Base-by-base conservation (phyloP, 2,113 vertebrate genomes). In the Microcebus jonahi region DNA sequence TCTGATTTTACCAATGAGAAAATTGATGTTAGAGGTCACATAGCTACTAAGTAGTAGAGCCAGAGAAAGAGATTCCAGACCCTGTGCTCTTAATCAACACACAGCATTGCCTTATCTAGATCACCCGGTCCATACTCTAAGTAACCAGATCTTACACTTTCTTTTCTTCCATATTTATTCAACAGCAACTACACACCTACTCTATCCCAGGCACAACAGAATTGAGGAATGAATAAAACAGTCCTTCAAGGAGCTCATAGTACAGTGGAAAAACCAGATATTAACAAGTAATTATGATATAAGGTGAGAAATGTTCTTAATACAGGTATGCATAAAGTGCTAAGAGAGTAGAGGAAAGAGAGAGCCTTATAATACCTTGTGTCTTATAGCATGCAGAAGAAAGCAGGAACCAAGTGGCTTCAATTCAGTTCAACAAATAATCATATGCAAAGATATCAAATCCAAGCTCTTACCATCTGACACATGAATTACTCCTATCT, bases 381-480 rank as follows among this genome's bases (percentile, higher is more conserved):
- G 11, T 68, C 14, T 87, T 82, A 13, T 48, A 14, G 13, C 63
- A 95, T 48, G 23, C 23, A 87, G 23, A 95, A 93, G 50, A 86
- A 85, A 91, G 36, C 31, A 84, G 21, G 61, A 67, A 91, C 25
- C 63, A 88, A 87, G 82, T 45, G 42, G 48, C 29, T 90, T 90
- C n/a, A 75, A 48, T 79, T 88, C 25, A 88, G 39, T 83, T 91
- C 79, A 91, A 91, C 9, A 63, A 94, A 55, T 59, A 86, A 90
- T 50, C 81, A 61, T 50, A 86, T 42, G 53, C 75, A 90, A 73
- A 75, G 29, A 81, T 90, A 81, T 42, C 27, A 90, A 95, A 45
- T 23, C 75, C 70, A 90, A 93, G 13, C 6, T 75, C 83, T 93
- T 57, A 50, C 25, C 25, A 92, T 80, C 55, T 75, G 50, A 90